Percentiles rank a stretch among this genome's conserved stretches.
These are phyloP conservation scores for Apantesis nais DNA, from an alignment of 2,888 invertebrate species.

Conservation along the genomic window DNA sequence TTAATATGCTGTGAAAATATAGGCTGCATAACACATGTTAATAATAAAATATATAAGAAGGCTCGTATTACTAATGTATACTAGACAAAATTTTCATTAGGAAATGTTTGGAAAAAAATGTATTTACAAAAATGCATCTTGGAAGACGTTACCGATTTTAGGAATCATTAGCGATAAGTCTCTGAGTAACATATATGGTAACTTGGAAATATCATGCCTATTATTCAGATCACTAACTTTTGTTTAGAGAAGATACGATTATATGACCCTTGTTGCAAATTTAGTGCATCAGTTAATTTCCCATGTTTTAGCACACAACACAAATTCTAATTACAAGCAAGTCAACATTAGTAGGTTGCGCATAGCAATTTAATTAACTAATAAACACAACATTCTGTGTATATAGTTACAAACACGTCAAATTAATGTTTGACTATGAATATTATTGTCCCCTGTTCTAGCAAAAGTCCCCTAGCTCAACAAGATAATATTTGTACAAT, in stretches of 20 bases:
- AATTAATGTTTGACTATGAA: constrained; percentile 13
- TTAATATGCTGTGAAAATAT: no score
- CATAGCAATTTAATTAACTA: constrained; percentile 10
- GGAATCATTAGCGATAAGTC: no score
- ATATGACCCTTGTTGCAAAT: background rate
- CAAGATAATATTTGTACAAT: constrained; percentile 1
- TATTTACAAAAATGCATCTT: no score
- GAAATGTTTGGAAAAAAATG: no score
- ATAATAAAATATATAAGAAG: background rate
- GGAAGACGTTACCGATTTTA: no score
- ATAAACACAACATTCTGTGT: constrained; percentile 7
- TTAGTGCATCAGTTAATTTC: background rate
- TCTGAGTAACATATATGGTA: background rate
- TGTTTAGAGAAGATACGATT: background rate
- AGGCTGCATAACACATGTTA: background rate
- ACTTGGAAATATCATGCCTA: background rate
- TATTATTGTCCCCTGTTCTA: background rate
- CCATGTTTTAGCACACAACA: background rate
- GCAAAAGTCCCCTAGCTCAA: background rate
- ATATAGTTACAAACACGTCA: constrained; percentile 12
- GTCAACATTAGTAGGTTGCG: constrained; percentile 13
- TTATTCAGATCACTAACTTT: no score
- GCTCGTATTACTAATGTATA: background rate
- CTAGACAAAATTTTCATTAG: background rate
- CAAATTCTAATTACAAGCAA: constrained; percentile 12